Conservation (phyloP, 2,797 vertebrate species). For the Hipposideros larvatus region DNA sequence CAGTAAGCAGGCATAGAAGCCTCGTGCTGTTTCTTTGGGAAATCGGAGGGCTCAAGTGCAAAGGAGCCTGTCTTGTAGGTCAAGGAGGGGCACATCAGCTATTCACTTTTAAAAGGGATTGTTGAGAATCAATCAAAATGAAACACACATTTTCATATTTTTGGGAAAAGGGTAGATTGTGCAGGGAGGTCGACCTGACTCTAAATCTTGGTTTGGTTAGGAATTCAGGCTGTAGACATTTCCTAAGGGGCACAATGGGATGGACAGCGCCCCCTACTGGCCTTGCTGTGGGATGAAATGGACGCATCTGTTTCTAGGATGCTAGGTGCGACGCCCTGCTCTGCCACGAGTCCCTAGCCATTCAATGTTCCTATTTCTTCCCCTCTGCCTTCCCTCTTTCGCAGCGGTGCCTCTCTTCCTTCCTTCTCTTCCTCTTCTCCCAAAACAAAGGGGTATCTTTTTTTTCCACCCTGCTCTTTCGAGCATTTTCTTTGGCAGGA, state of each 20-base stretch:
- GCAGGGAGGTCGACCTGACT: neutral
- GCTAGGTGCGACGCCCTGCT: neutral
- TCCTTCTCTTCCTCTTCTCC: constrained; percentile 31
- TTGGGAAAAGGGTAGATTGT: neutral
- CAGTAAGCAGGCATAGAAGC: constrained; percentile 78
- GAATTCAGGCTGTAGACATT: neutral
- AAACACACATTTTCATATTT: constrained; percentile 83
- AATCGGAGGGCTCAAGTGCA: constrained; percentile 79
- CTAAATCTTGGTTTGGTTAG: neutral
- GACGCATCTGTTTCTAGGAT: neutral
- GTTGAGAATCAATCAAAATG: constrained; percentile 86
- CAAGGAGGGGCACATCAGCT: constrained; percentile 79
- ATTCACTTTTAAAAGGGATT: constrained; percentile 86
- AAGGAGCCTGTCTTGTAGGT: constrained; percentile 79
- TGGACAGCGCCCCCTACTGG: neutral
- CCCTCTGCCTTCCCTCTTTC: constrained; percentile 70
- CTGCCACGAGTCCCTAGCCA: neutral
- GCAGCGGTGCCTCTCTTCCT: constrained; percentile 57
- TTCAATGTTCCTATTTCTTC: neutral
- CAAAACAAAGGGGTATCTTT: neutral
- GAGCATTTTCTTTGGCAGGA: constrained; percentile 85
- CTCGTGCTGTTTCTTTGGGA: constrained; percentile 82
- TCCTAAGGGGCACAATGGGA: constrained; percentile 33
- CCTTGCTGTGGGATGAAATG: neutral
- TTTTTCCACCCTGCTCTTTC: constrained; percentile 85